Evolutionary conservation across 2,888 invertebrate genomes (phyloP).

Genomic region (Baronia brevicornis): DNA sequence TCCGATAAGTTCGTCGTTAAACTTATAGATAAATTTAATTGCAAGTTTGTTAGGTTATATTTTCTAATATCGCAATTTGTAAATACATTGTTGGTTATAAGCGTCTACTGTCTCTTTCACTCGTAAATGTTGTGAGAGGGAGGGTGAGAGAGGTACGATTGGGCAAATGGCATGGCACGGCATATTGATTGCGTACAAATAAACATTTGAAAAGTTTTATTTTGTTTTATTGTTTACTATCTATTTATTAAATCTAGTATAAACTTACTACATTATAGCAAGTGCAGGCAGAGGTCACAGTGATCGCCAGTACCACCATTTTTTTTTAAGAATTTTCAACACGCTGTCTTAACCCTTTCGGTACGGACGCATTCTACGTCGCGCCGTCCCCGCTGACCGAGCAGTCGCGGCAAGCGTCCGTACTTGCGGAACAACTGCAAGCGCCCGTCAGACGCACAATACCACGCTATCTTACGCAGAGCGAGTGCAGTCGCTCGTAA

Average conservation of each 20-base stretch:
- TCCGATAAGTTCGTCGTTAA: slow-evolving; percentile 3
- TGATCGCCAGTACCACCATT: no score
- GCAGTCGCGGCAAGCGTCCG: no score
- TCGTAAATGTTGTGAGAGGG: not conserved
- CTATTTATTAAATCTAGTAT: not conserved
- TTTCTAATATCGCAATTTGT: slow-evolving; percentile 12
- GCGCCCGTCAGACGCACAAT: no score
- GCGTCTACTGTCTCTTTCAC: slow-evolving; percentile 3
- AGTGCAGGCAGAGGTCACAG: no score
- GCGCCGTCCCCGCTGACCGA: no score
- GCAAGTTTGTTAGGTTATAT: slow-evolving; percentile 3
- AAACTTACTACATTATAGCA: no score
- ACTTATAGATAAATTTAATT: slow-evolving; percentile 4
- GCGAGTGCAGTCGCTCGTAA: no score
- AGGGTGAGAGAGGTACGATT: slow-evolving; percentile 4
- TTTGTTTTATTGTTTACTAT: slow-evolving; percentile 2
- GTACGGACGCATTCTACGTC: no score
- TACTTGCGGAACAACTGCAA: no score
- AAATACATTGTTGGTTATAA: slow-evolving; percentile 5
- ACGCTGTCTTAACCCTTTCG: no score
- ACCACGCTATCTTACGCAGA: no score
- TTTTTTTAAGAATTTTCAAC: no score
- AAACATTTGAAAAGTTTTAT: slow-evolving; percentile 10
- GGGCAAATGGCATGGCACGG: slow-evolving; percentile 3
- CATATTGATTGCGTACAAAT: slow-evolving; percentile 13